Evolutionary conservation across 2,797 vertebrate species (phyloP).

Genomic region (Rhinichthys osculus): DNA sequence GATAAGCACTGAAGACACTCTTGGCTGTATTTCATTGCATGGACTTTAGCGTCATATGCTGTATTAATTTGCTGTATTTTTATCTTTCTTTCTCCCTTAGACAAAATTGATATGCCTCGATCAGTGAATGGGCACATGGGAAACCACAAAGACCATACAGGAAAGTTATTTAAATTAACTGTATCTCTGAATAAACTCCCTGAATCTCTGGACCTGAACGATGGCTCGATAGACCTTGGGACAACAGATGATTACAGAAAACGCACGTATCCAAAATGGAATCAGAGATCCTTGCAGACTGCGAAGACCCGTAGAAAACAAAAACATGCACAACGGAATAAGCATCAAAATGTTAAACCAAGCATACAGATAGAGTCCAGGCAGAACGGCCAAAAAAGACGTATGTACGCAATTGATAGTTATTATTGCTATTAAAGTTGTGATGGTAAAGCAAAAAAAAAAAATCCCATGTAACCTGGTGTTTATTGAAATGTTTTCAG

Average conservation of each 20-base stretch:
- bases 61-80: neutral
- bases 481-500: constrained; percentile 38
- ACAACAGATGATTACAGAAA: neutral
- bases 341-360: constrained; percentile 10
- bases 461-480: neutral
- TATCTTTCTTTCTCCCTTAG: neutral
- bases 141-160: neutral
- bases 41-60: neutral
- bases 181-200: constrained; percentile 52
- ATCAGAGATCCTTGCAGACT: neutral
- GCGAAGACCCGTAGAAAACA: constrained; percentile 25
- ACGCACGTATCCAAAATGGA: neutral
- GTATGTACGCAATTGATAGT: constrained; percentile 38
- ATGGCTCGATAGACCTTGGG: constrained; percentile 21
- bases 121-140: neutral
- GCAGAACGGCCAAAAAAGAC: constrained; percentile 34
- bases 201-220: constrained; percentile 16
- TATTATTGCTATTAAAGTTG: neutral
- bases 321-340: constrained; percentile 34
- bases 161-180: constrained; percentile 22
- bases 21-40: neutral
- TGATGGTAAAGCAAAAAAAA: neutral
- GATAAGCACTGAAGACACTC: neutral
- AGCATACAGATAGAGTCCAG: neutral
- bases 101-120: neutral